phyloP scores from a whole-genome alignment of 2,888 invertebrate species.

The Agrilus biguttatus region DNA sequence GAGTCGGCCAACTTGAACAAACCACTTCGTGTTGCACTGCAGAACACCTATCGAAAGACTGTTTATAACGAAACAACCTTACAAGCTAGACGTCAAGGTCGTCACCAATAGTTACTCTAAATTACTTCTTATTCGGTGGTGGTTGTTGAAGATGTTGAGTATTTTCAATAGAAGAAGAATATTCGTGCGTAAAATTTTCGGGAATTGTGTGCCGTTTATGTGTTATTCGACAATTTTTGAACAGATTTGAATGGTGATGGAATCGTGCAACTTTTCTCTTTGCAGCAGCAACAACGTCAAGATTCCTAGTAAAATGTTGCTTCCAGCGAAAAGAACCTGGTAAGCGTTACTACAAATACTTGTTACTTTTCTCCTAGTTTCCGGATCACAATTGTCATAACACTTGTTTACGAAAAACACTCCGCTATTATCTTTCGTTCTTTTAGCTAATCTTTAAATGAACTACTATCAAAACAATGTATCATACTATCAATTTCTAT shows the following conservation, averaged over 20 bases:
- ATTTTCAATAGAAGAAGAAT: constrained; percentile 4
- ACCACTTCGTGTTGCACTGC: constrained; percentile 13
- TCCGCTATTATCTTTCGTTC: no score
- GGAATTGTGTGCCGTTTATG: constrained; percentile 13
- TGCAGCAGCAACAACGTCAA: constrained; percentile 9
- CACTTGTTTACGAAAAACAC: no score
- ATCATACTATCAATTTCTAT: no score
- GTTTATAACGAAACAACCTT: constrained; percentile 17
- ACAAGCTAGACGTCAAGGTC: constrained; percentile 14
- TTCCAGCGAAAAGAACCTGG: constrained; percentile 22
- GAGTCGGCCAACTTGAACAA: constrained; percentile 1
- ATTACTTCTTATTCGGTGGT: not conserved
- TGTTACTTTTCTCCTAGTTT: no score
- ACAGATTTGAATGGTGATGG: constrained; percentile 27
- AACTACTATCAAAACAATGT: no score
- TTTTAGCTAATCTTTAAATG: no score
- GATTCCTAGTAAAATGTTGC: constrained; percentile 15
- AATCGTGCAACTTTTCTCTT: constrained; percentile 19
- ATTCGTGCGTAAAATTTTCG: constrained; percentile 9
- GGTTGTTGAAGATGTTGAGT: constrained; percentile 2
- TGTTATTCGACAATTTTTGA: constrained; percentile 22
- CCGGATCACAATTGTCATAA: no score
- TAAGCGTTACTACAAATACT: constrained; percentile 12
- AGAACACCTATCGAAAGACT: constrained; percentile 9
- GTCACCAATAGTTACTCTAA: constrained; percentile 8